Conservation (phyloP, 2,888 invertebrate species). For the Drosophila silvestris region DNA sequence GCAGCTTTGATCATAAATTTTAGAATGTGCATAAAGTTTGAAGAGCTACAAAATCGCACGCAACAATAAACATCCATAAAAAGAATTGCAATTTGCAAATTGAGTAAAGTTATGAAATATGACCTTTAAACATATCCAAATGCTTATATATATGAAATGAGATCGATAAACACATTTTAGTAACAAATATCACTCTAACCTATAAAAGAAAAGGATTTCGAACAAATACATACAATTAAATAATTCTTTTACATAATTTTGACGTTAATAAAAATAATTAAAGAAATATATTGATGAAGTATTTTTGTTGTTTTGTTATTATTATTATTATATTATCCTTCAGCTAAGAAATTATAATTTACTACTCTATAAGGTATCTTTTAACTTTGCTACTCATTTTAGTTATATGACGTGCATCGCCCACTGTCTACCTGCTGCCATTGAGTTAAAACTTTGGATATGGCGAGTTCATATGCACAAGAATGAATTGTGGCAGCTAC, state of each 20-base stretch:
- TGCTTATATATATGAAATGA: background rate
- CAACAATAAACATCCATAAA: background rate
- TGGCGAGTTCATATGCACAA: conserved; percentile 20
- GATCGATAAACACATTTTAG: background rate
- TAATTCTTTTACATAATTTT: background rate
- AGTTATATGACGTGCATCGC: background rate
- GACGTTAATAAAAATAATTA: background rate
- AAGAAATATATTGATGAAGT: background rate
- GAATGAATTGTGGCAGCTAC: conserved; percentile 27
- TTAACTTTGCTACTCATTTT: background rate
- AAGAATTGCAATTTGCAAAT: background rate
- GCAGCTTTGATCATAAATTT: background rate
- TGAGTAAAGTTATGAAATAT: background rate
- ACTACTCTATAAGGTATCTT: background rate
- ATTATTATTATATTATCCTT: background rate
- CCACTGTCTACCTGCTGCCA: background rate
- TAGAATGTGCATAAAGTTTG: background rate
- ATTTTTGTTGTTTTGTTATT: background rate
- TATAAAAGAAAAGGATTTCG: background rate
- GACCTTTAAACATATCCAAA: background rate
- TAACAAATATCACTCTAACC: background rate
- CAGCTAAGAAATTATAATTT: background rate
- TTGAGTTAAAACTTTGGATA: background rate
- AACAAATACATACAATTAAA: background rate
- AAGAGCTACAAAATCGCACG: background rate